phyloP scores from a whole-genome alignment of 1,140 invertebrate genomes.

The Papilio polytes region DNA sequence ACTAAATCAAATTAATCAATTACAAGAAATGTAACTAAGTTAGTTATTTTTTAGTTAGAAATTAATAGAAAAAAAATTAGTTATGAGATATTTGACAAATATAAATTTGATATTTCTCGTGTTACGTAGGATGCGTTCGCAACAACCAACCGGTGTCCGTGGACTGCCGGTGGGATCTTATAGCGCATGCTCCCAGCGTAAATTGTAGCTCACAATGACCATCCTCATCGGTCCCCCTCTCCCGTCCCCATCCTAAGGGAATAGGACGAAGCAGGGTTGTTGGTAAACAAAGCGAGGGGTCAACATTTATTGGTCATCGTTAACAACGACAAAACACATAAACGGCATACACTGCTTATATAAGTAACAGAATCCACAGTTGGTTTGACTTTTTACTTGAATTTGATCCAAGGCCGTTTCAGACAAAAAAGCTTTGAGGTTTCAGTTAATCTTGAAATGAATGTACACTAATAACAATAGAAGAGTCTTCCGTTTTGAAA shows the following conservation, averaged over 20 bases:
- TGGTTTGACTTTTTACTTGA: constrained; percentile 61
- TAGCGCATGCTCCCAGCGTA: constrained; percentile 63
- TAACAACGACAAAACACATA: constrained; percentile 55
- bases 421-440: neutral
- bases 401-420: constrained; percentile 30
- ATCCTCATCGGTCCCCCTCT: constrained; percentile 46
- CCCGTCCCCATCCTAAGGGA: constrained; percentile 29
- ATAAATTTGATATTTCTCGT: constrained; percentile 37
- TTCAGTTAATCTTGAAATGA: neutral
- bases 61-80: neutral
- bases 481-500: no score
- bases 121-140: constrained; percentile 50
- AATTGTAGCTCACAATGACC: constrained; percentile 52
- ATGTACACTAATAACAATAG: neutral
- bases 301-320: constrained; percentile 46
- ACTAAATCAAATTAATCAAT: no score
- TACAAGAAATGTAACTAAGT: constrained; percentile 16
- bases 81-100: neutral
- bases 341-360: constrained; percentile 45
- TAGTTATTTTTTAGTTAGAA: constrained; percentile 31
- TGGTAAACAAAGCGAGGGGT: constrained; percentile 44
- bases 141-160: constrained; percentile 49
- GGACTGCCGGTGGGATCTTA: constrained; percentile 54
- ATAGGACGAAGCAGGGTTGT: constrained; percentile 37
- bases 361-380: constrained; percentile 66